A percentile compares a stretch with the other conserved stretches of the same genome.
Evolutionary conservation across 2,113 vertebrate species (phyloP).

Genomic region (Microcebus tavaratra): DNA sequence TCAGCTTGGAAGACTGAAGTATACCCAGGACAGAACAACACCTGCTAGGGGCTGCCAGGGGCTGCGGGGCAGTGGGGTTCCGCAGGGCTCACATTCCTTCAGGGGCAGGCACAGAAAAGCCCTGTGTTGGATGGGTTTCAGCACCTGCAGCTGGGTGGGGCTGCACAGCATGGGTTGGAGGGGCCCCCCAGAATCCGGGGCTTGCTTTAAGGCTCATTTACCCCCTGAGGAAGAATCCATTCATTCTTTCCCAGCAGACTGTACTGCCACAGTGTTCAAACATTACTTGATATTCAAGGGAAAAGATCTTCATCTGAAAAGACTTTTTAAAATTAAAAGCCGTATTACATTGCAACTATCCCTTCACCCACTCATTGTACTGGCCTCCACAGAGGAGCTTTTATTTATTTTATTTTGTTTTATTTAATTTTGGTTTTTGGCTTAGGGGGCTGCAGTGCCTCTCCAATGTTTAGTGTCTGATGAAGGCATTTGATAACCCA

Average conservation of each 20-base stretch:
- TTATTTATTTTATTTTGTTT: slow-evolving; percentile 21
- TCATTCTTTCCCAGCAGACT: not conserved
- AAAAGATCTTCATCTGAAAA: not conserved
- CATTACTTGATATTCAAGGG: not conserved
- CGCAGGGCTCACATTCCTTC: not conserved
- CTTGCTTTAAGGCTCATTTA: not conserved
- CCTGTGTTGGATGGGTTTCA: not conserved
- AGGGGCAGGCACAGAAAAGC: not conserved
- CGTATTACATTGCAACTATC: not conserved
- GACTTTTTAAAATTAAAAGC: not conserved
- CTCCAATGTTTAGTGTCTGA: not conserved
- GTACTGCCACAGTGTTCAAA: not conserved
- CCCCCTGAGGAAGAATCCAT: not conserved
- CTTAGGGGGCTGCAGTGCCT: not conserved
- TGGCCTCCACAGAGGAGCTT: not conserved
- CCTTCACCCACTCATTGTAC: not conserved
- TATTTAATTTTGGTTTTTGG: not conserved
- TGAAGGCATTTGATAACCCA: not conserved
- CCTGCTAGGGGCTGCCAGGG: not conserved
- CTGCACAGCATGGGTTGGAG: too few species aligned
- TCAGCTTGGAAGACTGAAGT: not conserved
- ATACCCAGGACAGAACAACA: not conserved
- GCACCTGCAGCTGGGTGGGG: not conserved
- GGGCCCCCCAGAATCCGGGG: not conserved
- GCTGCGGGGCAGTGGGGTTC: not conserved